Evolutionary conservation across 2,888 invertebrate species (phyloP), one percentile per base, ranked within the genome.

Genomic region (Thelaira solivaga): DNA sequence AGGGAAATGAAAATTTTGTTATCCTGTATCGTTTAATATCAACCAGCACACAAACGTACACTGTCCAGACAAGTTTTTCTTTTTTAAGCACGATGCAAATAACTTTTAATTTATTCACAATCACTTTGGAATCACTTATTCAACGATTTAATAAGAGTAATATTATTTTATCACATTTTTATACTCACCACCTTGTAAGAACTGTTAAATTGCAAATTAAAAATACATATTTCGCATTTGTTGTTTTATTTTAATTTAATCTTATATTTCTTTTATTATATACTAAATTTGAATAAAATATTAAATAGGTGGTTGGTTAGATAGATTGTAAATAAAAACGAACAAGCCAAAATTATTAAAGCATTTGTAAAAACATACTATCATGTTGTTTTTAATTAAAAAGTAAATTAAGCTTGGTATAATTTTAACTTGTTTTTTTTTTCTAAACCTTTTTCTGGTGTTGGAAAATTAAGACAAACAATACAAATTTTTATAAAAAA

Each of bases 401-500:
- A 41, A 39, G 11, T 11, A 5, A 11, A 11, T 2, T 13, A 22
- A 49, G 69, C 59, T 11, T 41, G 10, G 24, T 13, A 69, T 47
- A 61, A 74, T 71, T 74, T 71, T 61, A 71, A 71, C 65, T 78
- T 78, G 61, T 62, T 71, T 69, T 64, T 67, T 22, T 59, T 45
- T 71, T 36, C n/a, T 31, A n/a, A n/a, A n/a, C n/a, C n/a, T 51
- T 13, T 49, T 47, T 6, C 22, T 22, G 18, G 36, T 41, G 22
- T 45, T 71, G 74, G 78, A 69, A 78, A 78, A 61, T 78, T 74
- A 78, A 78, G 78, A 78, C 78, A 78, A 78, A 78, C 78, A 78
- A 78, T 78, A 78, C 78, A 78, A 78, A 78, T 74, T 69, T 47
- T 74, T 51, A 74, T n/a, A n/a, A n/a, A n/a, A n/a, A n/a, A 72